phyloP scores from a whole-genome alignment of 2,888 invertebrate species.

The Tiliacea citrago region DNA sequence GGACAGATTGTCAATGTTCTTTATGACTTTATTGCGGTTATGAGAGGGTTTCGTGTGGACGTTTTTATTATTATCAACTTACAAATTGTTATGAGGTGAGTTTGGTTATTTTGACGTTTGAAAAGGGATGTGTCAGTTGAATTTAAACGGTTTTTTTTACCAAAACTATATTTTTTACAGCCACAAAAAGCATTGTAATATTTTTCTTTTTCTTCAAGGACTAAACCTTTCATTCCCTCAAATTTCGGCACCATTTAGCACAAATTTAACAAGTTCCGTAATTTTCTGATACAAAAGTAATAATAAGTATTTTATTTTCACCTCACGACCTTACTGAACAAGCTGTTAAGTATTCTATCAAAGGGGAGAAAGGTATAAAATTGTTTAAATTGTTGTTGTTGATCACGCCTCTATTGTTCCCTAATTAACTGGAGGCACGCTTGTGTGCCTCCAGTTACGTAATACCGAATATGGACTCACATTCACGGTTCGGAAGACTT shows the following conservation, averaged over 20 bases:
- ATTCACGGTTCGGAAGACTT: conserved; percentile 32
- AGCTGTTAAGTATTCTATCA: conserved; percentile 76
- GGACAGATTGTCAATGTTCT: conserved; percentile 64
- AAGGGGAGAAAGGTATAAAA: conserved; percentile 65
- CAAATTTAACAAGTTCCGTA: conserved; percentile 59
- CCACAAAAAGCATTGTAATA: conserved; percentile 1
- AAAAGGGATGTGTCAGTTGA: background rate
- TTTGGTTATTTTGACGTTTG: conserved; percentile 13
- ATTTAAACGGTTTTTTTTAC: background rate
- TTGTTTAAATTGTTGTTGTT: conserved; percentile 41
- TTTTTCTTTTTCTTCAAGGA: conserved; percentile 22
- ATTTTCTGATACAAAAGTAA: conserved; percentile 47
- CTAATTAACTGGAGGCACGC: conserved; percentile 59
- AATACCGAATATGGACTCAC: conserved; percentile 38
- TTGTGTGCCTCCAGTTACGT: conserved; percentile 36
- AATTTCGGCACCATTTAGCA: conserved; percentile 43
- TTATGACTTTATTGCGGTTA: conserved; percentile 54
- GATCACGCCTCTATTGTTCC: conserved; percentile 65
- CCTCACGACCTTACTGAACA: conserved; percentile 71
- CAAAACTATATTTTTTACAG: background rate
- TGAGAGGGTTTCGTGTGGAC: conserved; percentile 29
- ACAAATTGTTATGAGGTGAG: conserved; percentile 11
- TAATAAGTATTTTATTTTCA: conserved; percentile 55
- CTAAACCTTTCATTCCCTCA: conserved; percentile 27
- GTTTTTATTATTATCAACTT: conserved; percentile 50